Evolutionary conservation across 2,888 invertebrate species (phyloP).

Genomic region (Lissocephala sabroskyi): DNA sequence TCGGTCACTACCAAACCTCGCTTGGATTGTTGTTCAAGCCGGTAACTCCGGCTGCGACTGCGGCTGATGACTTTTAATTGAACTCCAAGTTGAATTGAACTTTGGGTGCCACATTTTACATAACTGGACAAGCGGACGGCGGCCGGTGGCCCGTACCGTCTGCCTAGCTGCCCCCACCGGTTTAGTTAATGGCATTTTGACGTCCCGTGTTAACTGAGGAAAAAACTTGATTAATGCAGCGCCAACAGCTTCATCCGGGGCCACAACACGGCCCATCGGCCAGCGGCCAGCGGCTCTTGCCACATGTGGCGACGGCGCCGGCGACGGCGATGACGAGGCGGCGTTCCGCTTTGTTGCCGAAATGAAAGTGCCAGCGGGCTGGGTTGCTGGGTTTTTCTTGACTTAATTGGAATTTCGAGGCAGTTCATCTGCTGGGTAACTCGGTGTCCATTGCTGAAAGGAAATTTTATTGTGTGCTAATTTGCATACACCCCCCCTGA

Average conservation of each 20-base stretch:
- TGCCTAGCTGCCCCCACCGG: not conserved
- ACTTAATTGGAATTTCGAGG: conserved; percentile 31
- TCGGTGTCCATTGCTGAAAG: conserved; percentile 42
- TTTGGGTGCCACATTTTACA: conserved; percentile 34
- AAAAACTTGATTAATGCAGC: conserved; percentile 35
- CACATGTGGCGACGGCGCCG: conserved; percentile 28
- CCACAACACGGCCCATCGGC: too few relatives aligned
- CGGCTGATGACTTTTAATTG: conserved; percentile 32
- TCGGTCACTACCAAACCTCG: too few relatives aligned
- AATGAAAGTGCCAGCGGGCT: conserved; percentile 54
- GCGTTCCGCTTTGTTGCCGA: conserved; percentile 54
- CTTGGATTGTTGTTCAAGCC: too few relatives aligned
- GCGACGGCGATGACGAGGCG: conserved; percentile 4
- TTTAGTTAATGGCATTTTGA: conserved; percentile 26
- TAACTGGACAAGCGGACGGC: conserved; percentile 14
- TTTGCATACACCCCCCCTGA: conserved; percentile 23
- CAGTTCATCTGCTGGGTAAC: conserved; percentile 32
- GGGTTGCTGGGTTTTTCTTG: conserved; percentile 37
- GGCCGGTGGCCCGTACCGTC: not conserved
- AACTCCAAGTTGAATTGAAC: conserved; percentile 33
- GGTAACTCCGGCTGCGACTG: too few relatives aligned
- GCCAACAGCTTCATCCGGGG: conserved; percentile 42
- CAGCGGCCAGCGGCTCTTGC: too few relatives aligned
- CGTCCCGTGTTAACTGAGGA: not conserved
- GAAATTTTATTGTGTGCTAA: conserved; percentile 57